Base-by-base conservation (phyloP, 2,888 invertebrate species). In the Drosophila kambysellisi region DNA sequence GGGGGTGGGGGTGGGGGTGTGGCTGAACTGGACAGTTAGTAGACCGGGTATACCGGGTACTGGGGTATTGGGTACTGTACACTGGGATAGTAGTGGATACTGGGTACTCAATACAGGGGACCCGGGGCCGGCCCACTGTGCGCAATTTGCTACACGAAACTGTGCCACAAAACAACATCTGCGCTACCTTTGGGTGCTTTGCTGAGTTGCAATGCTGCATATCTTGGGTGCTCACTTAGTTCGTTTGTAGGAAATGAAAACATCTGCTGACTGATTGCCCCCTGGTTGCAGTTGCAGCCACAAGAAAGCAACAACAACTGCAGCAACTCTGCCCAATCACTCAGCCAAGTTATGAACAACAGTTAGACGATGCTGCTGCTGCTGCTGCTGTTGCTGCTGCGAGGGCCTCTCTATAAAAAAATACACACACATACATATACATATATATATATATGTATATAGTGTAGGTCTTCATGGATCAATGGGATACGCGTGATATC, bases 401-500 rank as follows among this genome's bases (percentile, higher is more conserved):
- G 81, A 74, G 71, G 74, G 74, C 70, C 68, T 25, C 71, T 68
- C 39, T 39, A 12, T 39, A n/a, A 46, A 8, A 25, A 46, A 77
- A 60, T 11, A 11, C 0, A 39, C 15, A 48, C 29, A 17, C 5
- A 15, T 9, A 50, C n/a, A 29, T 20, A 60, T 8, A 50, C 17
- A 30, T 32, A 29, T 33, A n/a, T 37, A 41, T 43, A 43, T 20
- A 43, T 43, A n/a, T 43, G 3, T 46, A 1, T 46, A 12, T 11
- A 52, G 68, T 88, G 84, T 91, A 89, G 92, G 92, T 92, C 92
- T 92, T 91, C 91, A 91, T 91, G 92, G 92, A 92, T 91, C 92
- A 92, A 92, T 92, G 92, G 92, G 92, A 91, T 92, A 92, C 93
- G 93, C 93, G 93, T 93, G 93, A 93, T 93, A 88, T 92, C 93